Base-by-base conservation (phyloP, 1,140 invertebrate genomes). In the Pomacea maculata region DNA sequence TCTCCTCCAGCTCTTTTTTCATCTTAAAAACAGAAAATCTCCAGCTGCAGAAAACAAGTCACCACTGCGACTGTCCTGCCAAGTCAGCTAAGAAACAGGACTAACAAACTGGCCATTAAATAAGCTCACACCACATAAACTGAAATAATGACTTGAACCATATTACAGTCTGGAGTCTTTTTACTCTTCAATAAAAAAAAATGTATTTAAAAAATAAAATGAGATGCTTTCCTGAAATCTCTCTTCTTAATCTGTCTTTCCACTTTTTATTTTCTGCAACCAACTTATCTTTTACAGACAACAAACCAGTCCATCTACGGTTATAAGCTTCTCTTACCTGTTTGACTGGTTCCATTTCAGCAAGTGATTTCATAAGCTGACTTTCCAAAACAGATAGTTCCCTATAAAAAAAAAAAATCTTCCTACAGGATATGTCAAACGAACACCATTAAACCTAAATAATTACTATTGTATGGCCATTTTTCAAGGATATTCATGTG, bases 291-390 rank as follows among this genome's bases (percentile, higher is more conserved):
- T n/a, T 19, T n/a, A 57, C n/a, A 70, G 15, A 68, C 54, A 67
- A 19, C 52, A 12, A 9, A 55, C 25, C 25, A 25, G 25, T 25
- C 25, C 25, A 25, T 25, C 25, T 25, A 25, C 25, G 25, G 25
- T 25, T 25, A 25, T 25, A 25, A 21, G 9, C 9, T 12, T 83
- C 9, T n/a, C 77, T 78, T 11, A 78, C 77, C 64, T 65, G 80
- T 75, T 83, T 85, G 61, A 86, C 71, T 25, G 85, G 85, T 75
- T 86, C 85, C 29, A 84, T 75, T 63, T 85, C 81, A 67, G 83
- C 79, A 21, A 86, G 72, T 17, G 83, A 34, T 11, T 78, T 75
- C 34, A 52, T 82, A 57, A 86, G 78, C 67, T 85, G 83, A 17
- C 65, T 45, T 29, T 82, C 81, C 21, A 86, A 72, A 52, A 83